Evolutionary conservation across 2,888 invertebrate species (phyloP).

Genomic region (Dendrolimus pini): DNA sequence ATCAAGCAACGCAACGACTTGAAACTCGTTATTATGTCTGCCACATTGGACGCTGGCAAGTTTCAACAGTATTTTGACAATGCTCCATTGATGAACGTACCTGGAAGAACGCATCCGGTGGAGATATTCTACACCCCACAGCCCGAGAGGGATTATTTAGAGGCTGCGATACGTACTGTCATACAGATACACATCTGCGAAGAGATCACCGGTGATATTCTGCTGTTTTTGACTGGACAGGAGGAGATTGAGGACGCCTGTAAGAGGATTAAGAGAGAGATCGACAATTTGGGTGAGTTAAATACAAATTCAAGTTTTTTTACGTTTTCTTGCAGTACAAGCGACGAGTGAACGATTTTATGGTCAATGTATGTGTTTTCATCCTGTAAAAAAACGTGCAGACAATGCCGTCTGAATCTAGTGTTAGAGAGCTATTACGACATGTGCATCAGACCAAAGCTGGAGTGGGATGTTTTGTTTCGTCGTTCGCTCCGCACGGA

Average conservation of each 20-base stretch:
- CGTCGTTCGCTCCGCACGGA: no score
- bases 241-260: conserved; percentile 99
- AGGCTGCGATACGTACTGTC: conserved; percentile 98
- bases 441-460: no score
- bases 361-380: no score
- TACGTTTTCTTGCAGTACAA: no score
- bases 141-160: conserved; percentile 96
- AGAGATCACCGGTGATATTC: conserved; percentile 92
- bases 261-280: conserved; percentile 96
- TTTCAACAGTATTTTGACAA: conserved; percentile 99
- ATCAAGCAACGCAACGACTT: conserved; percentile 94
- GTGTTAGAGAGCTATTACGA: no score
- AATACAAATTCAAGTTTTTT: no score
- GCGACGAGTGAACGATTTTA: no score
- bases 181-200: conserved; percentile 97
- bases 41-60: conserved; percentile 99
- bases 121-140: conserved; percentile 99
- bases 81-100: conserved; percentile 98
- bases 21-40: conserved; percentile 99
- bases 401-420: no score
- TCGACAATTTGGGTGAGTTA: conserved; percentile 84
- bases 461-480: no score
- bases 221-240: conserved; percentile 89
- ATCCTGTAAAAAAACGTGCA: no score
- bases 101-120: conserved; percentile 78